Base-by-base conservation (phyloP, 2,113 vertebrate genomes). In the Colaptes auratus region DNA sequence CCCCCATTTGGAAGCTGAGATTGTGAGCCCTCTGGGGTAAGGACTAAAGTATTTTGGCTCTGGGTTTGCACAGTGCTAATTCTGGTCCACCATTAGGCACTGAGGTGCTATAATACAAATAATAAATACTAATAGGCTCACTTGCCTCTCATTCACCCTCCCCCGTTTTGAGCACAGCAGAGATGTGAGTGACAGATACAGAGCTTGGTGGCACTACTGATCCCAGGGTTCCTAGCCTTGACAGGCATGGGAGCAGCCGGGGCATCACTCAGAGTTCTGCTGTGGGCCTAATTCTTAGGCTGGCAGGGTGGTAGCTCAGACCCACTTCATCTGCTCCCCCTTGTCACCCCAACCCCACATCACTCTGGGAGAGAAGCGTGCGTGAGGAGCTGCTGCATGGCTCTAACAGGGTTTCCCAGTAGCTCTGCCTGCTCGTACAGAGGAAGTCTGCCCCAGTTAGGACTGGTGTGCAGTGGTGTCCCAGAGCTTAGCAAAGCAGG, bases 121-220 rank as follows among this genome's bases (percentile, higher is more conserved):
- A 96, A 96, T 96, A 95, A 96, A 95, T 91, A 80, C 92, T 95
- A 89, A 63, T 76, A 66, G 83, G 55, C 90, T 95, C n/a, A 1
- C 17, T 93, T 65, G 92, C 93, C 64, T 90, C 65, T 90, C 65
- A 35, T 84, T 94, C 1, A 2, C 53, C 66, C 35, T 72, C 4
- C 35, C n/a, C 56, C 25, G 0, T 67, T 50, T 60, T 4, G 11
- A 81, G 88, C 30, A 1, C 61, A 30, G 58, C 5, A 1, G 53
- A 78, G 74, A 50, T 53, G 3, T 0, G 0, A 59, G 39, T 53
- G 92, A 74, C 82, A 88, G 48, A 52, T 61, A 75, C 12, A 0
- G 46, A 33, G 56, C 63, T 50, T 12, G 42, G 60, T 79, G 46
- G 67, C 82, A 63, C 35, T 0, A 0, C 90, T 71, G 87, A 89